phyloP scores from a whole-genome alignment of 2,888 invertebrate species.

The Patella pellucida region DNA sequence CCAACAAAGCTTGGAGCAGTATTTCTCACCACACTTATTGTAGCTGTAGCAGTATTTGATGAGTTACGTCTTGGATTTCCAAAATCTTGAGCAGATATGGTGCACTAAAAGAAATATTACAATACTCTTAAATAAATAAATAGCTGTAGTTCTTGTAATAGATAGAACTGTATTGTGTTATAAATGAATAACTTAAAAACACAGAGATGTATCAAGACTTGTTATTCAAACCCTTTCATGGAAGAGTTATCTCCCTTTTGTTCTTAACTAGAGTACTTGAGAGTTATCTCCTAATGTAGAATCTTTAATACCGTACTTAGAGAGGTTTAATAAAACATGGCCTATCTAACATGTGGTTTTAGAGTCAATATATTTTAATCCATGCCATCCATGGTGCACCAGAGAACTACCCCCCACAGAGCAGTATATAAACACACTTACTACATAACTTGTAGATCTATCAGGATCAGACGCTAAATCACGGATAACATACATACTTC shows the following conservation, averaged over 20 bases:
- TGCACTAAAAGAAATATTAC: conserved; percentile 30
- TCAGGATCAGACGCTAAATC: conserved; percentile 24
- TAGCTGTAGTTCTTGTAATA: background rate
- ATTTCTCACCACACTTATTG: conserved; percentile 54
- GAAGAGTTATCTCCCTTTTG: no score
- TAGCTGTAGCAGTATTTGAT: conserved; percentile 40
- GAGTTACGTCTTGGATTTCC: conserved; percentile 34
- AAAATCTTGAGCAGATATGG: conserved; percentile 38
- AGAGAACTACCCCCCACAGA: no score
- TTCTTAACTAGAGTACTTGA: no score
- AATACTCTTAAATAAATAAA: background rate
- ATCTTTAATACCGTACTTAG: no score
- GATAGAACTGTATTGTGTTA: background rate
- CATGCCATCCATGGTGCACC: no score
- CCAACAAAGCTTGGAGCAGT: conserved; percentile 48
- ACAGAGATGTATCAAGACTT: background rate
- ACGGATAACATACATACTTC: conserved; percentile 20
- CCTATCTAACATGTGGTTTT: no score
- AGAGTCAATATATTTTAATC: no score
- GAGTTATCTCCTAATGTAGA: no score
- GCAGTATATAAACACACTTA: conserved; percentile 11
- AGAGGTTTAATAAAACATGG: no score
- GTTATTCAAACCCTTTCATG: no score
- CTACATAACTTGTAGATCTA: conserved; percentile 15
- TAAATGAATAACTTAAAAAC: background rate